Percentiles rank a stretch among this genome's conserved stretches.
These are phyloP conservation scores for Jacana jacana DNA, from an alignment of 2,113 vertebrate genomes.

Conservation along the genomic window DNA sequence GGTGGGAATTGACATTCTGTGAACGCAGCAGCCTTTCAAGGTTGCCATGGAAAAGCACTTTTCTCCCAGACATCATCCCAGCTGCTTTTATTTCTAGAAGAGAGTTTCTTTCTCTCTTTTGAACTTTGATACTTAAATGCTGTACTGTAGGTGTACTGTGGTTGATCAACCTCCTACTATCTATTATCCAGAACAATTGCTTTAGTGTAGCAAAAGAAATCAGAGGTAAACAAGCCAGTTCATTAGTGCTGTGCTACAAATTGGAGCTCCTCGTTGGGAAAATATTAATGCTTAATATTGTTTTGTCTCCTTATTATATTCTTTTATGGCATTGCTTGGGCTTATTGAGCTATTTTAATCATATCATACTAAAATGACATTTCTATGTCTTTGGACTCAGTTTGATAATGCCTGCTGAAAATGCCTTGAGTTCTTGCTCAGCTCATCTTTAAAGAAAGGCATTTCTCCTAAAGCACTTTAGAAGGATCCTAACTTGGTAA, in stretches of 20 bases:
- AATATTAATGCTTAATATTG: background rate
- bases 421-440: background rate
- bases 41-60: conserved; percentile 62
- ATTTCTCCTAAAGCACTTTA: background rate
- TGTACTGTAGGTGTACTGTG: background rate
- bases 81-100: conserved; percentile 20
- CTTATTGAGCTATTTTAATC: background rate
- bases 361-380: background rate
- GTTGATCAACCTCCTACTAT: background rate
- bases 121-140: conserved; percentile 28
- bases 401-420: background rate
- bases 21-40: background rate
- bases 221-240: background rate
- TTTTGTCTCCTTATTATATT: background rate
- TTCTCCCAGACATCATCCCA: conserved; percentile 2
- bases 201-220: background rate
- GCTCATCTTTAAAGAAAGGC: background rate
- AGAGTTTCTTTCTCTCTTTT: background rate
- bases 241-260: background rate
- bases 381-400: background rate
- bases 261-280: background rate
- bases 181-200: background rate
- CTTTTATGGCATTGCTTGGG: background rate
- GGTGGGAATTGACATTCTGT: conserved; percentile 1
- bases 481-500: background rate